phyloP scores from a whole-genome alignment of 2,113 vertebrate genomes.

The Donacobius atricapilla region DNA sequence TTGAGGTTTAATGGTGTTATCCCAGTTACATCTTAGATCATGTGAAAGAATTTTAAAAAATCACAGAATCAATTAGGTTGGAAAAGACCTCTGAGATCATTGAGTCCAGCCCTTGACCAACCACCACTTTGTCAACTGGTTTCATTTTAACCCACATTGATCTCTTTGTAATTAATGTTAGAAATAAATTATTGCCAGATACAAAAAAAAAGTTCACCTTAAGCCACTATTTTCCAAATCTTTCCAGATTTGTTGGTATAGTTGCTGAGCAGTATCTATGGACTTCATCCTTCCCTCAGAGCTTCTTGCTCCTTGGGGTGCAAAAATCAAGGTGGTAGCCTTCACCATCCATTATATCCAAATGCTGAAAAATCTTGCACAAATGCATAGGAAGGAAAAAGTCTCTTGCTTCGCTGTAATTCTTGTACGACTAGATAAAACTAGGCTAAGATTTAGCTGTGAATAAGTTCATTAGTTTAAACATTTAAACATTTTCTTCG shows the following conservation, averaged over 20 bases:
- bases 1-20: not conserved
- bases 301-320: not conserved
- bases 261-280: not conserved
- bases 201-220: not conserved
- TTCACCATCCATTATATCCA: not conserved
- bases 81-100: not conserved
- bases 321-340: not conserved
- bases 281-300: not conserved
- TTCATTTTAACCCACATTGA: not conserved
- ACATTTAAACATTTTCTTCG: not conserved
- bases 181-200: not conserved
- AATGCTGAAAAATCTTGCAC: not conserved
- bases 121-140: not conserved
- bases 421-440: not conserved
- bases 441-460: not conserved
- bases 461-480: not conserved
- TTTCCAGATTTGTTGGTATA: not conserved
- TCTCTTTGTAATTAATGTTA: not conserved
- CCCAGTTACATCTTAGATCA: not conserved
- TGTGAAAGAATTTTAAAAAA: not conserved
- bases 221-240: not conserved
- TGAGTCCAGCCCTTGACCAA: not conserved
- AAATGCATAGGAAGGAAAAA: not conserved
- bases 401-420: not conserved
- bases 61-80: not conserved